These are phyloP conservation scores for Pygocentrus nattereri DNA, from an alignment of 2,797 vertebrate species.

Conservation along the genomic window DNA sequence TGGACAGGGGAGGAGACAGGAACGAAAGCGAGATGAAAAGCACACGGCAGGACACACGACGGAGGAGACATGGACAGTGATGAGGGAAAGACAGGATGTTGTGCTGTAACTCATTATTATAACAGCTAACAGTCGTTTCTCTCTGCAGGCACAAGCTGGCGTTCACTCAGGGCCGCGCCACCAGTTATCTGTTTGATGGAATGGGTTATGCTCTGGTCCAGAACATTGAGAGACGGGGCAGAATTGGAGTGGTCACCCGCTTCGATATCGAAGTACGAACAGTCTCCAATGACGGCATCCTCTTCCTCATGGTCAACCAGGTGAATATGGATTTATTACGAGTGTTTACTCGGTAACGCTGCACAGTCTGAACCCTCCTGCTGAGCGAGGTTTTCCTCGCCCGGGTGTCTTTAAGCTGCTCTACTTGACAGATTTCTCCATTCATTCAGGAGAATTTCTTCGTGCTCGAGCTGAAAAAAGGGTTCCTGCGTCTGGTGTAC, in stretches of 20 bases:
- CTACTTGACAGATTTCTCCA: no score
- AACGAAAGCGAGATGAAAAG: no score
- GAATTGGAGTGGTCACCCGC: constrained; percentile 90
- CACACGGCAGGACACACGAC: no score
- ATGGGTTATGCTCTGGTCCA: constrained; percentile 91
- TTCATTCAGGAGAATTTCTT: constrained; percentile 88
- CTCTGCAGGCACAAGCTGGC: constrained; percentile 90
- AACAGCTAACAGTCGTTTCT: neutral
- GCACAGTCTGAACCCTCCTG: no score
- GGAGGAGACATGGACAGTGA: no score
- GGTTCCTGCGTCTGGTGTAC: constrained; percentile 90
- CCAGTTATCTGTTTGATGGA: constrained; percentile 96
- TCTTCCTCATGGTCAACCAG: constrained; percentile 93
- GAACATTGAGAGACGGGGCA: constrained; percentile 90
- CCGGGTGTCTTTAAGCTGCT: neutral
- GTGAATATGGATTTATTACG: constrained; percentile 72
- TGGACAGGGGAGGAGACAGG: no score
- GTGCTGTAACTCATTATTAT: no score
- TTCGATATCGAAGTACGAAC: constrained; percentile 97
- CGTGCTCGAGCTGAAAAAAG: constrained; percentile 90
- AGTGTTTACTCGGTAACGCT: neutral
- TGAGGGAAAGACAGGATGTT: no score
- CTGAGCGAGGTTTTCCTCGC: neutral
- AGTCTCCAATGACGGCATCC: constrained; percentile 85
- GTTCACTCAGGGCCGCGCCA: constrained; percentile 92